Base-by-base conservation (phyloP, 2,888 invertebrate genomes). In the Parasteatoda lunata region DNA sequence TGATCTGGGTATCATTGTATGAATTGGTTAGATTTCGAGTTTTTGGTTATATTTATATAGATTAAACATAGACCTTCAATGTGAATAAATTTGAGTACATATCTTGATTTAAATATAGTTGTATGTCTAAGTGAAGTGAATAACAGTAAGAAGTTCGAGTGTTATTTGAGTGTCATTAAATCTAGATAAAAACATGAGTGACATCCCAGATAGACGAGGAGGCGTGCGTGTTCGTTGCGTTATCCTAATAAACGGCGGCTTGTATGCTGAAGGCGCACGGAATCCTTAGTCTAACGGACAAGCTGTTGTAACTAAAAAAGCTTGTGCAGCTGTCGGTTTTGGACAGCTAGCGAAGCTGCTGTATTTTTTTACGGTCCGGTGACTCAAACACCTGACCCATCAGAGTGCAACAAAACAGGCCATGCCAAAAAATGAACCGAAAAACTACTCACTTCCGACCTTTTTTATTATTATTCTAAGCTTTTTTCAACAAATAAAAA, bases 301-400 rank as follows among this genome's bases (percentile, higher is more conserved):
- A 85, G 84, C 79, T 79, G 79, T 76, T 76, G 47, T 52, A 64
- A 7, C n/a, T 45, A 64, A 75, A 47, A 64, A 47, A 30, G 15
- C 66, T 66, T 66, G 49, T 66, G 85, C 85, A 85, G 85, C 85
- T 85, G 85, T 78, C 83, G 52, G 49, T 72, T 71, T 49, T 47
- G 48, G 69, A 65, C 69, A 75, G 69, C 65, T 59, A 76, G 13
- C 48, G 48, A 30, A 15, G 75, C 48, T 64, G 48, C 30, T 30
- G 30, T 30, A 30, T 30, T 30, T 64, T 73, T 52, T 78, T 71
- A 84, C 75, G 84, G 68, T 73, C 75, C 59, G 66, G 15, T 78
- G 78, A 13, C n/a, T 45, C 3, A 79, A 80, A 80, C 85, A 85
- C 85, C 85, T 85, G 85, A 85, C 79, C 64, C 45, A 54, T 52